Percentiles rank a stretch among this genome's conserved stretches.
Conservation (phyloP, 2,888 invertebrate species). For the Conistra vaccinii region DNA sequence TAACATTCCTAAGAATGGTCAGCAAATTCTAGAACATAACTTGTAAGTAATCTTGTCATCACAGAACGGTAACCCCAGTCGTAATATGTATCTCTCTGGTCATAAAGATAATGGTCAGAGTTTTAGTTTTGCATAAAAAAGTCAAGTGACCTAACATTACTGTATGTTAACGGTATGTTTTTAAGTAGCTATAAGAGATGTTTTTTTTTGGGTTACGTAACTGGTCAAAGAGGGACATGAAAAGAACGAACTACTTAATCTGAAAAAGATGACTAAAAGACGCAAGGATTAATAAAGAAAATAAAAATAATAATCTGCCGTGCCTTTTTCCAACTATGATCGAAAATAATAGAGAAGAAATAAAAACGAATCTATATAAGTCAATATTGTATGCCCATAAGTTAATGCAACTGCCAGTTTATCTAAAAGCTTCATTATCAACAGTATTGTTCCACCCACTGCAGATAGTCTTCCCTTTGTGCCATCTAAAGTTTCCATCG, state of each 20-base stretch:
- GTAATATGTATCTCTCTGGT: neutral
- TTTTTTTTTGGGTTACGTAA: neutral
- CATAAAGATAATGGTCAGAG: neutral
- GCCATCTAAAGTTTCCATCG: neutral
- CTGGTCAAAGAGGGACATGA: neutral
- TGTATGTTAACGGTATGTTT: neutral
- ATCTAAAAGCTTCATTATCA: neutral
- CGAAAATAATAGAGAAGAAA: neutral
- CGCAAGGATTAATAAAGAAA: neutral
- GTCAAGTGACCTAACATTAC: neutral
- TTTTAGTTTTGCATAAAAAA: constrained; percentile 10
- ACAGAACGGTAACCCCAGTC: neutral
- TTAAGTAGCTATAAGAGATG: neutral
- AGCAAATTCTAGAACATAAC: neutral
- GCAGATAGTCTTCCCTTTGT: neutral
- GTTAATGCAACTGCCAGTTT: neutral
- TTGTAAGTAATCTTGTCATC: constrained; percentile 1
- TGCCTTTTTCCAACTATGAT: too few species aligned
- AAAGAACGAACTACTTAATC: neutral
- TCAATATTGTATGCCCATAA: neutral
- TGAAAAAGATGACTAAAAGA: neutral
- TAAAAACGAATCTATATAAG: neutral
- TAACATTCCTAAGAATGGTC: neutral
- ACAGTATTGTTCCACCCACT: constrained; percentile 13
- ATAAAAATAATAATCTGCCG: neutral